Evolutionary conservation across 2,888 invertebrate genomes (phyloP).

Genomic region (Perithous albicinctus): DNA sequence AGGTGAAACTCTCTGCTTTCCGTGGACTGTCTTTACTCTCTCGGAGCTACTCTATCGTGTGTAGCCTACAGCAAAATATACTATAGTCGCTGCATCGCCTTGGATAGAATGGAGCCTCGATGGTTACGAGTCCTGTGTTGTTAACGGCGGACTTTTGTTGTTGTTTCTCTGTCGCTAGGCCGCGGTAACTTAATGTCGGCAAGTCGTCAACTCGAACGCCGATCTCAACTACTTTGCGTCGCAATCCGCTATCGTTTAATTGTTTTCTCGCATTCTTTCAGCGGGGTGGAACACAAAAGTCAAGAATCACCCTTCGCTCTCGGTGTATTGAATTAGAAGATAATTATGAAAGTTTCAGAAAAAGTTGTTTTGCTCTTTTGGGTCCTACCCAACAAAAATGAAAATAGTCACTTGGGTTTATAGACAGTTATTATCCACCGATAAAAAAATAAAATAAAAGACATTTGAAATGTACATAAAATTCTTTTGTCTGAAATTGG

Average conservation of each 20-base stretch:
- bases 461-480: no score
- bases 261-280: slow-evolving; percentile 46
- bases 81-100: not conserved
- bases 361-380: not conserved
- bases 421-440: no score
- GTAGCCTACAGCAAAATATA: not conserved
- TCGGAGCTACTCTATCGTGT: not conserved
- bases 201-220: slow-evolving; percentile 25
- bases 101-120: slow-evolving; percentile 12
- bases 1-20: slow-evolving; percentile 26
- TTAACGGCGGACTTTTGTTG: slow-evolving; percentile 50
- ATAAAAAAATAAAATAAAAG: no score
- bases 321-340: not conserved
- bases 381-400: no score
- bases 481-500: no score
- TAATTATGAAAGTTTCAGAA: not conserved
- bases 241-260: slow-evolving; percentile 45
- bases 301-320: not conserved
- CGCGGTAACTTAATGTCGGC: not conserved
- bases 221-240: slow-evolving; percentile 52
- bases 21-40: slow-evolving; percentile 6
- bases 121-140: slow-evolving; percentile 27
- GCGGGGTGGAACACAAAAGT: not conserved
- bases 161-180: slow-evolving; percentile 23
- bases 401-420: no score